Conservation (phyloP, 2,113 vertebrate genomes). For the Capricornis sumatraensis region DNA sequence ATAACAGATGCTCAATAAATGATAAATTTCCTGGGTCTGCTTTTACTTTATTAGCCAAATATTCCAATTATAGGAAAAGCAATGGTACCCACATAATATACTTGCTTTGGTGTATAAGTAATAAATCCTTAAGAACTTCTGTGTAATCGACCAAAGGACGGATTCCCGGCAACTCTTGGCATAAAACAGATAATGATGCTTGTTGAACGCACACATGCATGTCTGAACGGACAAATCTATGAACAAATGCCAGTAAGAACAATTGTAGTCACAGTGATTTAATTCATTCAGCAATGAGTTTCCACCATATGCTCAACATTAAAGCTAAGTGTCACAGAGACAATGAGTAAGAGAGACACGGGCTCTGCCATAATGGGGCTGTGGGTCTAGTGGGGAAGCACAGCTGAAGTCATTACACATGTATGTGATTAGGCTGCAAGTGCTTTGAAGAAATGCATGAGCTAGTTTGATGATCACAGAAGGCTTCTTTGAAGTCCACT, state of each 20-base stretch:
- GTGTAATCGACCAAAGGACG: neutral
- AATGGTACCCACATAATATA: neutral
- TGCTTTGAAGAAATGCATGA: neutral
- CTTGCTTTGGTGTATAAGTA: neutral
- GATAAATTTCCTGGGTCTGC: neutral
- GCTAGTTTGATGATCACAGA: neutral
- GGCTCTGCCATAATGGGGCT: neutral
- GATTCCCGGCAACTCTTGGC: neutral
- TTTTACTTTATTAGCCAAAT: slow-evolving; percentile 16
- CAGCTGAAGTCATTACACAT: neutral
- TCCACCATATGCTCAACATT: neutral
- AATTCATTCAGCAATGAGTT: neutral
- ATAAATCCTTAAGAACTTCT: slow-evolving; percentile 4
- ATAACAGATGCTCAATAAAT: neutral
- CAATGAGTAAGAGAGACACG: neutral
- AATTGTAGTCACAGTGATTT: neutral
- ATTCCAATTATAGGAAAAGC: neutral
- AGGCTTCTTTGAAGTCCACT: neutral
- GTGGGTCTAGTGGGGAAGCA: neutral
- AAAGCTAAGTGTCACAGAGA: neutral
- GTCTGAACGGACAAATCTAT: neutral
- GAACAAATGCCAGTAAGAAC: neutral
- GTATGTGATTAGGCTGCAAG: neutral
- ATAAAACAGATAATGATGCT: neutral
- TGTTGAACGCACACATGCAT: neutral